Conservation (phyloP, 2,888 invertebrate species). For the Helleia helle region DNA sequence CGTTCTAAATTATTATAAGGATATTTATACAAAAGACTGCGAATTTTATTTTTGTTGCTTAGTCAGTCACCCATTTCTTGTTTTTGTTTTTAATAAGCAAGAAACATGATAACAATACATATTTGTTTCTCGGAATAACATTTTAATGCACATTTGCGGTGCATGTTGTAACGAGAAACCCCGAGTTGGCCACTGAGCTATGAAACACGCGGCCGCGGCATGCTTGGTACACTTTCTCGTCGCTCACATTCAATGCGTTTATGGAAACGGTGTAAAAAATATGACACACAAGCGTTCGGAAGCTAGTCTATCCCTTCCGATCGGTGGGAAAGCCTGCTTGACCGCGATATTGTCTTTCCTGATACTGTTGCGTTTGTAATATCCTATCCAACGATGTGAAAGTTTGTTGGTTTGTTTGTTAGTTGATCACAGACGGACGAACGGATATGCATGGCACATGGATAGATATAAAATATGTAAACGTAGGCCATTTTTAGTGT, state of each 20-base stretch:
- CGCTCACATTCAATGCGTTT: slow-evolving; percentile 20
- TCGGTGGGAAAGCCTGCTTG: neutral
- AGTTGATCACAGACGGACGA: too few species aligned
- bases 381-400: too few species aligned
- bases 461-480: too few species aligned
- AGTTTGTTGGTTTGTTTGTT: too few species aligned
- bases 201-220: slow-evolving; percentile 60
- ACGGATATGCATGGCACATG: too few species aligned
- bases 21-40: too few species aligned
- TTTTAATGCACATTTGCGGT: slow-evolving; percentile 9
- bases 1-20: too few species aligned
- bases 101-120: slow-evolving; percentile 1
- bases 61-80: too few species aligned
- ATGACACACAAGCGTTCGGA: slow-evolving; percentile 2
- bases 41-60: too few species aligned
- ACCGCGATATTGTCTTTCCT: slow-evolving; percentile 1
- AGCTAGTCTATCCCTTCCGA: neutral
- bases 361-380: too few species aligned
- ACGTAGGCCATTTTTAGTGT: too few species aligned
- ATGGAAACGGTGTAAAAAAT: slow-evolving; percentile 11
- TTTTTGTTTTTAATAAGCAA: too few species aligned
- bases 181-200: slow-evolving; percentile 56
- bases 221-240: slow-evolving; percentile 61
- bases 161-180: slow-evolving; percentile 32
- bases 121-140: neutral